Conservation (phyloP, 2,888 invertebrate species). For the Drosophila kanekoi region DNA sequence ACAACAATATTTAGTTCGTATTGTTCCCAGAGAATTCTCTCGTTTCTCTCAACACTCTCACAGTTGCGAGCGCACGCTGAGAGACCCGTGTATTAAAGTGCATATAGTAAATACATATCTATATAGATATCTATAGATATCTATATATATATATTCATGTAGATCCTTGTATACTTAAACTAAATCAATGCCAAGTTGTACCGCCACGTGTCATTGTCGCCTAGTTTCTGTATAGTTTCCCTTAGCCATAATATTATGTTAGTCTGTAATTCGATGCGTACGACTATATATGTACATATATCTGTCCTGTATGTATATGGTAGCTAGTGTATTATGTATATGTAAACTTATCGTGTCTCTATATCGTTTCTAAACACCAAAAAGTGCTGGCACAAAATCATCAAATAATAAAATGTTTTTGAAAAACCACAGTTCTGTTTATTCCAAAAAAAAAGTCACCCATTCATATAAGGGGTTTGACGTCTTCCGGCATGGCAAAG, state of each 20-base stretch:
- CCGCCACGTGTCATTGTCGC: conserved; percentile 60
- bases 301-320: conserved; percentile 40
- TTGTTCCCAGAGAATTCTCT: conserved; percentile 7
- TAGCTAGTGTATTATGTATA: conserved; percentile 60
- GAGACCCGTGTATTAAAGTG: conserved; percentile 56
- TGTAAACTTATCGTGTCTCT: conserved; percentile 61
- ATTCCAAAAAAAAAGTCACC: not conserved
- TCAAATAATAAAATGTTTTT: conserved; percentile 69
- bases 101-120: conserved; percentile 48
- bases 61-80: conserved; percentile 3
- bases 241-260: conserved; percentile 48
- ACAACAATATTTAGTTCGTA: conserved; percentile 30
- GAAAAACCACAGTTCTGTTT: conserved; percentile 51
- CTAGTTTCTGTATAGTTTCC: conserved; percentile 59
- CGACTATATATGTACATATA: conserved; percentile 8
- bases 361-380: conserved; percentile 81
- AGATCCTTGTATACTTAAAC: conserved; percentile 34
- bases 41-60: conserved; percentile 1
- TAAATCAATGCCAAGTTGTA: conserved; percentile 50
- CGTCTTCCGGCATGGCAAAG: not conserved
- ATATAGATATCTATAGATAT: conserved; percentile 24
- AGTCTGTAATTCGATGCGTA: conserved; percentile 28
- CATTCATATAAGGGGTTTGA: not conserved
- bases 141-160: conserved; percentile 7
- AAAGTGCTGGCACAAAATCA: conserved; percentile 84